phyloP scores from a whole-genome alignment of 1,140 invertebrate species.

The Heliothis subflexa region DNA sequence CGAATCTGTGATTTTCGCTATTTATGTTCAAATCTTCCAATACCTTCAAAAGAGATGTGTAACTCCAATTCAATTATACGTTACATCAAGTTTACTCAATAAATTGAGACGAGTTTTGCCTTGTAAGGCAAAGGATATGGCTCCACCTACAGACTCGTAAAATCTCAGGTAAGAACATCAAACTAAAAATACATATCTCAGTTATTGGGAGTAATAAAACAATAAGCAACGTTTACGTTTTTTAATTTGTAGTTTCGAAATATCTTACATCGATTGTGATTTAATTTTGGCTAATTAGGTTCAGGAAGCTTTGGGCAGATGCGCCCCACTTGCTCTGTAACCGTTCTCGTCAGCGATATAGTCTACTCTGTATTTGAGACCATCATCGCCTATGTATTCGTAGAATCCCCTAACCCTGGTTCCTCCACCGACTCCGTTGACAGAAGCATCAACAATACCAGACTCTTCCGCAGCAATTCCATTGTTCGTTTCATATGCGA shows the following conservation, averaged over 20 bases:
- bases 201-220: constrained; percentile 18
- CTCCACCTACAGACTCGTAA: constrained; percentile 37
- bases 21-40: not conserved
- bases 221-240: not conserved
- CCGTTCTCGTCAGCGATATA: constrained; percentile 90
- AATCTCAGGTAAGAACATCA: constrained; percentile 47
- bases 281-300: constrained; percentile 29
- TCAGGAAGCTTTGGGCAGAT: constrained; percentile 68
- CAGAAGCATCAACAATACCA: constrained; percentile 83
- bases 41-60: not conserved
- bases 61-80: constrained; percentile 10
- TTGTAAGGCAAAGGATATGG: constrained; percentile 25
- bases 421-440: constrained; percentile 86
- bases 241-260: constrained; percentile 35
- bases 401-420: constrained; percentile 88
- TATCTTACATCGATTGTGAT: constrained; percentile 29
- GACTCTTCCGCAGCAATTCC: constrained; percentile 79
- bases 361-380: constrained; percentile 86
- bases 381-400: constrained; percentile 87
- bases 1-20: not conserved
- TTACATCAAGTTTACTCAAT: constrained; percentile 5
- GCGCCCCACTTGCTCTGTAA: constrained; percentile 87
- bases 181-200: constrained; percentile 35
- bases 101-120: constrained; percentile 12
- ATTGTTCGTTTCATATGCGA: constrained; percentile 77